Evolutionary conservation across 2,888 invertebrate species (phyloP), one percentile per base, ranked within the genome.

Genomic region (Rhyacophila evoluta): DNA sequence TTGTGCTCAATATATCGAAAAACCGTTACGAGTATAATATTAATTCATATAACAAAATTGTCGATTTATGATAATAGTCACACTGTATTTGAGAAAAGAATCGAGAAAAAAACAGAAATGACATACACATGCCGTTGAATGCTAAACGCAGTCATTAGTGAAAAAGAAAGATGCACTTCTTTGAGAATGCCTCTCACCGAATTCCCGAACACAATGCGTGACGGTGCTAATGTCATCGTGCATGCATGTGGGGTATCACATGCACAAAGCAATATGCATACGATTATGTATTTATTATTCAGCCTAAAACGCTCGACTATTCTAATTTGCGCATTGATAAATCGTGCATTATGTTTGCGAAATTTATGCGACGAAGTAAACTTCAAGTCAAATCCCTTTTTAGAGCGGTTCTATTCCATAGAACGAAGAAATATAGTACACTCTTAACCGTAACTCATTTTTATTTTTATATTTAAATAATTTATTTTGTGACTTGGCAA

Each of bases 71-170:
- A n/a, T 25, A 55, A 2, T 19, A 37, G 19, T 19, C 25, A 72
- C 72, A 6, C 72, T 72, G 72, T 72, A 36, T 10, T 36, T n/a
- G 15, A 2, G 0, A 72, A 15, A 38, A 8, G 15, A 37, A 75
- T 75, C 39, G 38, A 75, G 38, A 75, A 75, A 73, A 27, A 69
- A 69, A 36, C 15, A n/a, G 5, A 19, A 71, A 72, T 36, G 25
- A 72, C 72, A 72, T 36, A 25, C 68, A 36, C 68, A 36, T 28
- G 6, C 37, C 69, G 68, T 27, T 73, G 77, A 77, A 77, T 77
- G 69, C 77, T 77, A 68, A 77, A 73, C 70, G 72, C 28, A 25
- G 69, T 77, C 77, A 77, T 77, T 77, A 77, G 73, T 36, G 19
- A 25, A 6, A 55, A 5, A 8, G 55, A 55, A 55, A 55, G 55